Evolutionary conservation across 2,113 vertebrate genomes (phyloP), one percentile per base, ranked within the genome.

Genomic region (Halichoerus grypus): DNA sequence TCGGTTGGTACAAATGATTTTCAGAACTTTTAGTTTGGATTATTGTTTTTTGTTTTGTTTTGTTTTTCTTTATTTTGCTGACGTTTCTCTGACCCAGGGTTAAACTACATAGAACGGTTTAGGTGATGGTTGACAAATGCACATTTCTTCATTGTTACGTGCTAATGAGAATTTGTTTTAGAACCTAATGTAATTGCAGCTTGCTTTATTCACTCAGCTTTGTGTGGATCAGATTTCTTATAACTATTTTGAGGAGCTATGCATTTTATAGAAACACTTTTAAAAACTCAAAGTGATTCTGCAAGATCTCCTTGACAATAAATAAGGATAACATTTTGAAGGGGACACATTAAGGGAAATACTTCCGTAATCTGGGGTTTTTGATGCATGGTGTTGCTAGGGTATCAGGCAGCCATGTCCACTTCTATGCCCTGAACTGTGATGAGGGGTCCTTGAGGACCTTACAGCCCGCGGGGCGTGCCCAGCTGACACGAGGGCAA

Each of bases 391-490:
- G 67, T 65, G 22, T 88, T 28, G 12, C 33, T 49, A 16, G 9
- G 2, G 63, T 51, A 33, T 9, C 18, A 28, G 36, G 26, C n/a
- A 5, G 7, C 36, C 7, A 18, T 39, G 7, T 81, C 36, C 24
- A 3, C 1, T 9, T 81, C 5, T 16, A 3, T 31, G 7, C 33
- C 18, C 16, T 15, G 59, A 0, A 0, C 57, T 36, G 18, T 3
- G 65, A 18, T 0, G 61, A 31, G 22, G 46, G 74, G 16, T 3
- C 36, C 59, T 53, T 7, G 39, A 53, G 86, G 36, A 26, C 53
- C 5, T 0, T 46, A 0, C 2, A 5, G 42, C 15, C 82, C 1
- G 0, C 0, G 8, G 65, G 5, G 1, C 36, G 15, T 4, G 19
- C 1, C 1, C 0, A 8, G 55, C 61, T 5, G 24, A 0, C 0